These are phyloP conservation scores for Microtus ochrogaster DNA, from an alignment of 2,113 vertebrate genomes.

Conservation along the genomic window DNA sequence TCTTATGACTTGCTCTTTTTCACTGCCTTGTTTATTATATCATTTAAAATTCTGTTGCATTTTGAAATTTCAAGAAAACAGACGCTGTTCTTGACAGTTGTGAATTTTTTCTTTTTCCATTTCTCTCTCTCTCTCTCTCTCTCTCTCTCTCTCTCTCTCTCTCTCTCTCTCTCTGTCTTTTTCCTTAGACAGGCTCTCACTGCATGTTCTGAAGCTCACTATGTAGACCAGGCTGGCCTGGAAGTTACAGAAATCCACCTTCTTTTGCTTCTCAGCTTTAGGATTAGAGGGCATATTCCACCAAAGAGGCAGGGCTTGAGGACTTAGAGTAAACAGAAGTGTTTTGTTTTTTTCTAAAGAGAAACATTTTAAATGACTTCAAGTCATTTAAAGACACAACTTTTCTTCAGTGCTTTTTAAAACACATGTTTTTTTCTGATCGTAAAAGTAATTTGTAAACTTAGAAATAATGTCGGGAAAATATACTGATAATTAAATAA, in stretches of 20 bases:
- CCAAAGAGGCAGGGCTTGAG: conserved; percentile 35
- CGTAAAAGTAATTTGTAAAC: neutral
- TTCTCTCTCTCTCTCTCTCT: neutral
- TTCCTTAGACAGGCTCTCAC: neutral
- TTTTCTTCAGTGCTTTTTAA: neutral
- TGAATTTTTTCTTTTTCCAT: conserved; percentile 29
- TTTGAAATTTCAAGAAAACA: neutral
- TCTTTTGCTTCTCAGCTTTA: neutral
- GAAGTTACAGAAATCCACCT: neutral
- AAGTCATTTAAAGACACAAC: neutral
- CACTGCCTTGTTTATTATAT: neutral
- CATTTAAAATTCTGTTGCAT: neutral
- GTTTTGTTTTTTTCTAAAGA: neutral
- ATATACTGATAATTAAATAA: neutral
- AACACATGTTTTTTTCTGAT: conserved; percentile 18
- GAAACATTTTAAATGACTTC: conserved; percentile 1
- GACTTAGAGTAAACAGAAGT: conserved; percentile 10
- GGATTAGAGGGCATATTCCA: neutral
- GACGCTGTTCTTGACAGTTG: neutral
- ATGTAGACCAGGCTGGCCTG: neutral
- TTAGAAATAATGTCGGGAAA: neutral
- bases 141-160: no score
- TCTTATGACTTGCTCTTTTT: neutral
- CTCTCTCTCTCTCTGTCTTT: no score
- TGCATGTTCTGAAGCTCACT: neutral